These are phyloP conservation scores for Gymnocypris eckloni DNA, from an alignment of 2,797 vertebrate species.

Conservation along the genomic window DNA sequence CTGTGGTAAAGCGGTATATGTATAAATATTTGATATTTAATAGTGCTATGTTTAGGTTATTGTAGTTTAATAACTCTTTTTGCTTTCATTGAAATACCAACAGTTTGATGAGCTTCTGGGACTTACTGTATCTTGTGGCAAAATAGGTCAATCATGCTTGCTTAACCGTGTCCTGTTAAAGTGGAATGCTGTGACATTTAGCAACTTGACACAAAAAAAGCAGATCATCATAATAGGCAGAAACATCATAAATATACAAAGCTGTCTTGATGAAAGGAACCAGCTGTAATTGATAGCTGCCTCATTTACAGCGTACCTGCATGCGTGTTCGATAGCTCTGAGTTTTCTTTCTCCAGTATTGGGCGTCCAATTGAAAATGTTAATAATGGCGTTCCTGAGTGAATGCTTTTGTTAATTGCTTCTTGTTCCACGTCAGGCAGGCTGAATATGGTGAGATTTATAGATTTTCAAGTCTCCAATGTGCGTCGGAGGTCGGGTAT, in stretches of 20 bases:
- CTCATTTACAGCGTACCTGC: constrained; percentile 40
- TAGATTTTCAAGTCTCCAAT: constrained; percentile 47
- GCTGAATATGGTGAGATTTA: constrained; percentile 53
- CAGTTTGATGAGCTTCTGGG: constrained; percentile 19
- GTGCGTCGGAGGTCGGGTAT: constrained; percentile 26
- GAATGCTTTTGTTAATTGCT: constrained; percentile 52
- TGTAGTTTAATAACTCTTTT: constrained; percentile 1
- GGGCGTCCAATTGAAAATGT: constrained; percentile 50
- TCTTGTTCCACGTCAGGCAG: constrained; percentile 30
- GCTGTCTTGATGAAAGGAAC: constrained; percentile 38
- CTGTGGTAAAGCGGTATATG: not conserved
- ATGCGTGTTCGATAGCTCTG: constrained; percentile 25
- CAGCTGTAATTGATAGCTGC: constrained; percentile 42
- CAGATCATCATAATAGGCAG: not conserved
- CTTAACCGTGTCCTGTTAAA: not conserved
- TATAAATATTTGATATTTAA: constrained; percentile 26
- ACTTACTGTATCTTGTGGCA: constrained; percentile 28
- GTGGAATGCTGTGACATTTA: constrained; percentile 19
- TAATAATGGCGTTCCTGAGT: constrained; percentile 50
- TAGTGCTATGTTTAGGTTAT: constrained; percentile 10
- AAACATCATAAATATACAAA: constrained; percentile 6
- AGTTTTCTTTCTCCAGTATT: constrained; percentile 39
- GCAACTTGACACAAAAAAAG: not conserved
- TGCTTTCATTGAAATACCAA: constrained; percentile 33
- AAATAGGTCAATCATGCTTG: constrained; percentile 22